Evolutionary conservation across 1,140 invertebrate genomes (phyloP).

Genomic region (Scylla paramamosain): DNA sequence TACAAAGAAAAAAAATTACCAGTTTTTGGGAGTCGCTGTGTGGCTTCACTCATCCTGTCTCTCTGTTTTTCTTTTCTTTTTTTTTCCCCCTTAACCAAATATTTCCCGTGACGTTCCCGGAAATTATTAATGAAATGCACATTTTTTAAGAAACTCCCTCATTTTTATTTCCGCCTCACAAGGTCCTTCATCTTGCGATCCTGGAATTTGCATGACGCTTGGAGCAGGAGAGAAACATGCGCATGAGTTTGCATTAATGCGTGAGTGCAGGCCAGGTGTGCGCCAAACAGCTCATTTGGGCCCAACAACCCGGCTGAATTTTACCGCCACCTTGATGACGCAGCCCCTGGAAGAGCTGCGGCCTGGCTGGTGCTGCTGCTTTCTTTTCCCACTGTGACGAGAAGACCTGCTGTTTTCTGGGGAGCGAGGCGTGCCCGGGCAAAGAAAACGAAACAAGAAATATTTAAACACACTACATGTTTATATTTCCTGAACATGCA

Average conservation of each 20-base stretch:
- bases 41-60: background rate
- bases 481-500: background rate
- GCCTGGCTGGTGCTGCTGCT: background rate
- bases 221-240: background rate
- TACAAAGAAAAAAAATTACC: background rate
- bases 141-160: background rate
- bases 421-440: background rate
- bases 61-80: no score
- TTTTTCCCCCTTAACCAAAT: background rate
- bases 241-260: constrained; percentile 14
- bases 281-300: constrained; percentile 11
- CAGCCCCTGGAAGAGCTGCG: background rate
- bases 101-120: background rate
- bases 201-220: background rate
- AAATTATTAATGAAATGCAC: constrained; percentile 6
- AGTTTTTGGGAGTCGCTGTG: background rate
- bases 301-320: constrained; percentile 20
- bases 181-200: background rate
- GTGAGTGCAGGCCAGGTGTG: background rate
- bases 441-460: background rate
- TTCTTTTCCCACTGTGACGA: background rate
- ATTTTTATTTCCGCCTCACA: background rate
- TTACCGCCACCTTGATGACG: constrained; percentile 8
- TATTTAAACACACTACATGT: background rate
- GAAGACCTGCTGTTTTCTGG: background rate